Conservation (phyloP, 2,888 invertebrate species). For the Volucella inflata region DNA sequence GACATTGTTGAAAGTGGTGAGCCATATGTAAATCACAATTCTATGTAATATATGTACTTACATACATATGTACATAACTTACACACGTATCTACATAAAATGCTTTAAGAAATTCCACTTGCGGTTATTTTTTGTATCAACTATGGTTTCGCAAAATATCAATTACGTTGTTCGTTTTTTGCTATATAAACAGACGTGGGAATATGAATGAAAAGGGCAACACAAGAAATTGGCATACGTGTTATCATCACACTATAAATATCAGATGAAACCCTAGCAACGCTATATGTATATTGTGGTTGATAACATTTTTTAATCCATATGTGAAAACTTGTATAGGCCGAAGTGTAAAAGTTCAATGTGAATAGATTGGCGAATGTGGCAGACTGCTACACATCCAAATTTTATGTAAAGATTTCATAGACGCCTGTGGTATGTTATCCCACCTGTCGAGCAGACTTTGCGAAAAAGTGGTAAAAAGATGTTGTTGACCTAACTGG, state of each 20-base stretch:
- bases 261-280: slow-evolving; percentile 53
- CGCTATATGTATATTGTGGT: slow-evolving; percentile 23
- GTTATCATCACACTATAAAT: slow-evolving; percentile 34
- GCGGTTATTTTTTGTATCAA: slow-evolving; percentile 39
- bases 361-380: no score
- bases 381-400: no score
- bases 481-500: no score
- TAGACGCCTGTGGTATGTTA: no score
- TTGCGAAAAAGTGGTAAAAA: no score
- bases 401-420: no score
- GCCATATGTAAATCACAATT: neutral
- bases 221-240: slow-evolving; percentile 37
- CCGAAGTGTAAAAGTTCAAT: no score
- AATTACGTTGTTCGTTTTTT: neutral
- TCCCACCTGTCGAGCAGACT: no score
- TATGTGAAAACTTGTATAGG: no score
- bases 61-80: neutral
- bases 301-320: slow-evolving; percentile 1
- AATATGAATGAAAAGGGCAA: slow-evolving; percentile 12
- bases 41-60: neutral
- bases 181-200: slow-evolving; percentile 26
- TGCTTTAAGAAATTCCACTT: slow-evolving; percentile 44
- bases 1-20: no score
- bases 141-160: slow-evolving; percentile 9
- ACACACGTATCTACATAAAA: no score